phyloP scores from a whole-genome alignment of 2,888 invertebrate genomes.

The Lasioglossum villosulum region DNA sequence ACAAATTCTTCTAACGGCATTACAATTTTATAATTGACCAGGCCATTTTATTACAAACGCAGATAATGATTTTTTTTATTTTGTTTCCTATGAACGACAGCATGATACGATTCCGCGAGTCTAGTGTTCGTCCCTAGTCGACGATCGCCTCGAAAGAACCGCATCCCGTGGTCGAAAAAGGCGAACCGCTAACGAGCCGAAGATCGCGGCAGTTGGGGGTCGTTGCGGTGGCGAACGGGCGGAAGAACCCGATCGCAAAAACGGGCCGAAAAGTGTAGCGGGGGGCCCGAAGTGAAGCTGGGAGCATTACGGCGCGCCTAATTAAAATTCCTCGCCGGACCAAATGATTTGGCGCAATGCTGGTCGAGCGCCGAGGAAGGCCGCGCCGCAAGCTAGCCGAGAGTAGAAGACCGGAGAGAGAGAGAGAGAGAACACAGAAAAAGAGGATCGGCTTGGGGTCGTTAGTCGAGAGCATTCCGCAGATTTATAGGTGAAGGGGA shows the following conservation, averaged over 20 bases:
- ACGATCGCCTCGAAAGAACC: background rate
- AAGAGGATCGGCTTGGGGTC: conserved; percentile 35
- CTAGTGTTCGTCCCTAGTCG: background rate
- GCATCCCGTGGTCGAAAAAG: background rate
- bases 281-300: conserved; percentile 30
- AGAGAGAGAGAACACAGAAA: background rate
- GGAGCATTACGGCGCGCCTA: conserved; percentile 48
- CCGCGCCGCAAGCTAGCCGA: background rate
- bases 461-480: conserved; percentile 48
- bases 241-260: background rate
- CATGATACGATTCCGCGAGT: background rate
- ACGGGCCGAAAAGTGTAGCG: background rate
- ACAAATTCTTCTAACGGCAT: too few relatives aligned
- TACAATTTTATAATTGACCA: background rate
- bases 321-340: conserved; percentile 52
- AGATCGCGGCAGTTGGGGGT: background rate
- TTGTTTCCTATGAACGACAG: background rate
- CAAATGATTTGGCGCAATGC: conserved; percentile 50
- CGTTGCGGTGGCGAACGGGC: background rate
- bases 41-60: background rate
- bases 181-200: background rate
- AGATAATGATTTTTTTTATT: background rate
- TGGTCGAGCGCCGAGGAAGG: conserved; percentile 1
- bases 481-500: conserved; percentile 52
- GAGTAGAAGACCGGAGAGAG: background rate